Evolutionary conservation across 2,888 invertebrate species (phyloP).

Genomic region (Cryptus viduatorius): DNA sequence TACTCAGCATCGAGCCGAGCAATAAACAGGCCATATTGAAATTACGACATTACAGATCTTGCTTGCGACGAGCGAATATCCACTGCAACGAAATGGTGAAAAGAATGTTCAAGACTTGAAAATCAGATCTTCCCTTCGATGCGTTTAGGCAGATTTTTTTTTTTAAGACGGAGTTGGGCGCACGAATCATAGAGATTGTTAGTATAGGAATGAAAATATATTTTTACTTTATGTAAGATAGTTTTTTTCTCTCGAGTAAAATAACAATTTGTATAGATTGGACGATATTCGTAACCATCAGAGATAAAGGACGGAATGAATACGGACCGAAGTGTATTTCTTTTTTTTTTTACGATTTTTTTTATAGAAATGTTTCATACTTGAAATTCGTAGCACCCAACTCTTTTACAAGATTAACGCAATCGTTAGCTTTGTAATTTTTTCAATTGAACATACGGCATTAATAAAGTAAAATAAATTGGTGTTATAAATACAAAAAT

Average conservation of each 20-base stretch:
- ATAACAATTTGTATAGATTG: neutral
- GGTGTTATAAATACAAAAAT: conserved; percentile 82
- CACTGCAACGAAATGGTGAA: conserved; percentile 87
- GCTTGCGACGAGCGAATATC: conserved; percentile 87
- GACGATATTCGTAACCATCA: neutral
- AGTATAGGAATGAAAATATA: neutral
- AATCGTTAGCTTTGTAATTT: conserved; percentile 15
- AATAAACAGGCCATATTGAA: conserved; percentile 89
- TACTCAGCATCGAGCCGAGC: conserved; percentile 88
- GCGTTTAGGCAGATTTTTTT: conserved; percentile 48
- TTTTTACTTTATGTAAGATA: neutral
- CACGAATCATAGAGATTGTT: neutral
- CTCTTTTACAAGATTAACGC: conserved; percentile 3
- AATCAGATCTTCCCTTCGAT: neutral
- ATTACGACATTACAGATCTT: conserved; percentile 86
- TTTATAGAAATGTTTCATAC: neutral
- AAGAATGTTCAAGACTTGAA: conserved; percentile 84
- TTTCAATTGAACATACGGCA: conserved; percentile 45
- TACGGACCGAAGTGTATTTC: neutral
- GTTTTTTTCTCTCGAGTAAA: neutral
- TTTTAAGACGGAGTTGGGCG: neutral
- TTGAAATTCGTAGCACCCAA: conserved; percentile 5
- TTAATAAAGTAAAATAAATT: conserved; percentile 72
- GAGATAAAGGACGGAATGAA: neutral
- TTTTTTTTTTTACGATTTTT: neutral